Evolutionary conservation across 2,797 vertebrate species (phyloP), one percentile per base, ranked within the genome.

Genomic region (Myoxocephalus aenaeus): DNA sequence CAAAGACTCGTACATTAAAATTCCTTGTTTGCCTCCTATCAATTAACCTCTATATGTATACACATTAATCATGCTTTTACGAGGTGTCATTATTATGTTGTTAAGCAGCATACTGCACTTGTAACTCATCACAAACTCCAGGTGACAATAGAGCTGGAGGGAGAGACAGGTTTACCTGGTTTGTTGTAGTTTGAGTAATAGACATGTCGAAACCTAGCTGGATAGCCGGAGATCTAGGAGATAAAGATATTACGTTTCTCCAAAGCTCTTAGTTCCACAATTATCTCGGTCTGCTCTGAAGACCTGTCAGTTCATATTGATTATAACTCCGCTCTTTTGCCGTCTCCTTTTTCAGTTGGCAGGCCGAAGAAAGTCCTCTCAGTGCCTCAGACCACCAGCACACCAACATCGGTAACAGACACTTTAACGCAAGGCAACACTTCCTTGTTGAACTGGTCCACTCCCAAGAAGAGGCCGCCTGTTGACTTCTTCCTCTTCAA

Each of bases 401-500:
- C 66, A 1, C 59, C 81, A 0, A 70, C 89, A 27, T 79, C 91
- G 36, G 69, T 69, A 51, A 73, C 86, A 12, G 86, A 91, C 38
- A 57, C 94, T 75, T 80, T 88, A 29, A 94, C 92, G 82, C 90
- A 94, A 85, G 87, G 92, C 68, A 92, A 90, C 84, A 82, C 92
- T 14, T 95, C 96, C 25, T 89, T 96, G 90, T 90, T 97, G 77
- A 96, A 94, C 90, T 98, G 98, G 96, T 95, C 97, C 0, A 85
- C 94, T 0, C 95, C 92, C 54, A 97, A 94, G 92, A 95, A 97
- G 85, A 97, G 96, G 85, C 95, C 95, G 0, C 93, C 94, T 0
- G 92, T 95, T 79, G 97, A 97, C 94, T 96, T 98, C 87, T 98
- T 99, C 92, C 97, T 97, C 83, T 96, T 98, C 77, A 97, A 97